Base-by-base conservation (phyloP, 2,888 invertebrate species). In the Eupithecia subfuscata region DNA sequence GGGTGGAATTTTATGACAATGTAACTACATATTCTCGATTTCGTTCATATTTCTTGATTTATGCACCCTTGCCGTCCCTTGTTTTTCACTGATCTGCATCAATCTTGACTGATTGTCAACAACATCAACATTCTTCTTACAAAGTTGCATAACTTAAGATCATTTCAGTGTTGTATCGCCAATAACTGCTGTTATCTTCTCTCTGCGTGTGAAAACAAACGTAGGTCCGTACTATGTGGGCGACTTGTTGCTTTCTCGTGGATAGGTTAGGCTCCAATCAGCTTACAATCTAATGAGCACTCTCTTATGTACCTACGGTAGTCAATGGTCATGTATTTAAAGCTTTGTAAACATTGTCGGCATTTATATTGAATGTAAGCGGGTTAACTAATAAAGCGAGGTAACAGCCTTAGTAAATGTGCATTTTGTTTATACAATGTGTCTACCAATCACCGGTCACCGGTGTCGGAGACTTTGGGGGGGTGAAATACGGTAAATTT, bases 91-190 rank as follows among this genome's bases (percentile, higher is more conserved):
- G 34, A 64, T 37, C 34, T 63, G 30, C 30, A 7, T 48, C 34
- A 37, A 64, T 37, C 64, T 64, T 34, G 18, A 34, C 30, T 34
- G 30, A 56, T n/a, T 9, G 30, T 37, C 7, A 71, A 30, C 63
- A 37, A 40, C 40, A 40, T 37, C 52, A 6, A 45, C n/a, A 71
- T 69, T 37, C 34, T 70, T 56, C 34, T 70, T 56, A 73, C 72
- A 73, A 70, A 70, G 63, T 76, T 30, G 22, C 22, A 52, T 52
- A 74, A n/a, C 14, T 67, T 43, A 64, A 73, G 71, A 73, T 71
- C 73, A 71, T 64, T 67, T 68, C 70, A 75, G 70, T 67, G 73
- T 75, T 70, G 72, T 52, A 30, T 12, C 30, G 22, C 52, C 64
- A 70, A 70, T 75, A 30, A 70, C 1, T 18, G 48, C 37, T 67